Conservation (phyloP, 2,888 invertebrate genomes). For the Mythimna ferrago region DNA sequence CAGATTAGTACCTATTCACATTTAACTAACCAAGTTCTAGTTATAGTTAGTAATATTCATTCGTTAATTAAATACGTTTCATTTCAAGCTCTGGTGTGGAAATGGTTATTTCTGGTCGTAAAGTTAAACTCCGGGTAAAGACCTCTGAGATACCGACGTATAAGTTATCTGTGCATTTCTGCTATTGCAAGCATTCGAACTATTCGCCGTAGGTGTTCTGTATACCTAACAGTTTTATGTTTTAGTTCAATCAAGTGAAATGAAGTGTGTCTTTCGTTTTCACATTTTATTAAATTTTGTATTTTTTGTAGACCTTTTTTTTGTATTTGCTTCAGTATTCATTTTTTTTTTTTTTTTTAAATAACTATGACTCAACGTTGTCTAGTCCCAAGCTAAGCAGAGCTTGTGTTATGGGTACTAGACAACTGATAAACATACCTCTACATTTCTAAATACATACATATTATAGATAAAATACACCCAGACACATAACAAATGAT, state of each 20-base stretch:
- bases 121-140: conserved; percentile 31
- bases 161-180: conserved; percentile 25
- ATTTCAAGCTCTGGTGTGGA: conserved; percentile 30
- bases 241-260: conserved; percentile 3
- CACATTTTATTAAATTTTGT: background rate
- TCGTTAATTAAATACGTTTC: conserved; percentile 23
- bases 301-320: background rate
- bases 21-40: background rate
- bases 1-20: background rate
- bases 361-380: too few species aligned
- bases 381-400: too few species aligned
- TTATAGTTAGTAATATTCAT: conserved; percentile 10
- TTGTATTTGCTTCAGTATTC: background rate
- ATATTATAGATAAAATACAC: too few species aligned
- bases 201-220: conserved; percentile 8
- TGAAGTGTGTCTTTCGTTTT: background rate
- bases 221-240: background rate
- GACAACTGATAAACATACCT: too few species aligned
- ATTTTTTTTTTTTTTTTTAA: background rate
- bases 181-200: conserved; percentile 5
- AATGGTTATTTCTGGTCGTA: conserved; percentile 37
- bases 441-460: too few species aligned
- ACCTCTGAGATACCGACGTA: conserved; percentile 26
- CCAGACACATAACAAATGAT: too few species aligned
- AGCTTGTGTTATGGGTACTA: too few species aligned